Base-by-base conservation (phyloP, 1,140 invertebrate species). In the Bombus sibiricus region DNA sequence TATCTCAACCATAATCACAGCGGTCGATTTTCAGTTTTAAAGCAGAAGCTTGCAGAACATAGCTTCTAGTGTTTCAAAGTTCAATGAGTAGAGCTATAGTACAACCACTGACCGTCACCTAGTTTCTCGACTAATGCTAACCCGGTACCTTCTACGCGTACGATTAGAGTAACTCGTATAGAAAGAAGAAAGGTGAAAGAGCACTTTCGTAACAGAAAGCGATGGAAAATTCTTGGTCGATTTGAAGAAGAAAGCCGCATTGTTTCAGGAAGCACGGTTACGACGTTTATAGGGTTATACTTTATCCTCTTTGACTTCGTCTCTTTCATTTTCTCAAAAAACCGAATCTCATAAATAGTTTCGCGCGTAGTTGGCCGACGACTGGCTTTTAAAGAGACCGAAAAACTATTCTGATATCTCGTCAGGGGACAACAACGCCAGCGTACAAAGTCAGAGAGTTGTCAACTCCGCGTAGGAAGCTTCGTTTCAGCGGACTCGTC, bases 381-480 rank as follows among this genome's bases (percentile, higher is more conserved):
- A 53, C 6, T 53, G 18, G 47, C 5, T 5, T 53, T 53, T 18
- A 8, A 53, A 22, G 47, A 53, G 18, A 53, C 18, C 18, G 47
- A 22, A 22, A 22, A 53, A 53, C 47, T 53, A 22, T 53, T 22
- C 18, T 22, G 6, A 53, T 53, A 53, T 53, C 47, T 53, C 18
- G 18, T 0, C 18, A 53, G 18, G 18, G 0, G 1, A 22, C 1
- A 53, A 6, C 18, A 22, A 53, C 47, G 47, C 47, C 18, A 3
- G 47, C 47, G 18, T 22, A 53, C 47, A 59, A 34, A 79, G 78
- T 59, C 74, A 62, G 43, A 28, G 47, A 71, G 53, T 41, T 62
- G 66, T 69, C 57, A 71, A 76, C 87, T 90, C 25, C 88, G 86
- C 89, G 90, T 89, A 91, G 86, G 91, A 90, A 92, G 91, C 84